Percentiles rank a stretch among this genome's conserved stretches.
These are phyloP conservation scores for Dynastes hyllus DNA, from an alignment of 2,888 invertebrate genomes.

Conservation along the genomic window DNA sequence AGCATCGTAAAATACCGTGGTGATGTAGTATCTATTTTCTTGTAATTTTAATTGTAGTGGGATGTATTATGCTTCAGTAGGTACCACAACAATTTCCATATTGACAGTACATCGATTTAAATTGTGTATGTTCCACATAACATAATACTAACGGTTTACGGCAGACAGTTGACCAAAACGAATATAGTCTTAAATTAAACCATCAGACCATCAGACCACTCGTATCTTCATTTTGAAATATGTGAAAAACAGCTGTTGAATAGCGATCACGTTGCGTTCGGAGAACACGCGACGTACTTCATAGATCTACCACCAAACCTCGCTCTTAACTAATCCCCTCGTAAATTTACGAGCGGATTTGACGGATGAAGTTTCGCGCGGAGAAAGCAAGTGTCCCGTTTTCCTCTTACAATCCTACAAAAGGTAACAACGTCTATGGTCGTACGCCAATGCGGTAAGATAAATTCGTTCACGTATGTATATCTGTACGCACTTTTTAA, in stretches of 20 bases:
- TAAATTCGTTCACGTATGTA: background rate
- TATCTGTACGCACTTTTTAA: background rate
- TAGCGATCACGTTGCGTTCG: slow-evolving; percentile 45
- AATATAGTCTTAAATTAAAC: slow-evolving; percentile 32
- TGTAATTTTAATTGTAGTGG: no score
- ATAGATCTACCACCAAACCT: slow-evolving; percentile 10
- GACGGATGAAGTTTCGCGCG: slow-evolving; percentile 24
- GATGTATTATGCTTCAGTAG: no score
- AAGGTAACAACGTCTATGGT: background rate
- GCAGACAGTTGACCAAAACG: background rate
- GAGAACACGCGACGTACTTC: background rate
- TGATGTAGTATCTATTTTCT: no score
- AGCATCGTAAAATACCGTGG: no score
- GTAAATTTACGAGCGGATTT: slow-evolving; percentile 37
- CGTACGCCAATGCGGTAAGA: background rate
- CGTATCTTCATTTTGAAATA: slow-evolving; percentile 52
- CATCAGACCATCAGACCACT: background rate
- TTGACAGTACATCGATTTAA: no score
- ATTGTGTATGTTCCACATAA: no score
- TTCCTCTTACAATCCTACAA: background rate
- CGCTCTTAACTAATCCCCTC: slow-evolving; percentile 24
- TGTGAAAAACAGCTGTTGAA: slow-evolving; percentile 55
- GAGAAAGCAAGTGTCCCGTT: background rate
- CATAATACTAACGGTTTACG: no score
- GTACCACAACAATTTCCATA: no score